Conservation (phyloP, 2,797 vertebrate species). For the Channallabes apus region DNA sequence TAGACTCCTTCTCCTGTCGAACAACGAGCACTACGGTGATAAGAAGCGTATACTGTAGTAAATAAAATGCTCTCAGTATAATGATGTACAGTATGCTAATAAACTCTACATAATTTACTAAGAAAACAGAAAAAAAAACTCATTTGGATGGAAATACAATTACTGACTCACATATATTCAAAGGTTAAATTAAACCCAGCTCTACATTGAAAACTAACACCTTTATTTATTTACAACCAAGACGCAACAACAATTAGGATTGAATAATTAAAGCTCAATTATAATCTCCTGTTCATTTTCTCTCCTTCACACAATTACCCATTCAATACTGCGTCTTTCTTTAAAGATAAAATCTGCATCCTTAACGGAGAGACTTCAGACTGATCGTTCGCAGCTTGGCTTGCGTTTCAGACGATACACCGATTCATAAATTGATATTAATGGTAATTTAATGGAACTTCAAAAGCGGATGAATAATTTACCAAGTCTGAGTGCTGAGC, state of each 20-base stretch:
- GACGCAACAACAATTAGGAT: neutral
- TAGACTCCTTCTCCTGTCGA: neutral
- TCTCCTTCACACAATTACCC: neutral
- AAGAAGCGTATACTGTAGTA: neutral
- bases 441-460: slow-evolving; percentile 40
- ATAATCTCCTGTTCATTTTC: neutral
- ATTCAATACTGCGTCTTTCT: neutral
- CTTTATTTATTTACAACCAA: neutral
- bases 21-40: neutral
- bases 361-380: neutral
- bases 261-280: too few species aligned
- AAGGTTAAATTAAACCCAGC: neutral
- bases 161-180: too few species aligned
- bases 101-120: neutral
- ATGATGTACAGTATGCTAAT: neutral
- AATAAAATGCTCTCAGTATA: neutral
- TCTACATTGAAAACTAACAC: neutral
- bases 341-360: neutral
- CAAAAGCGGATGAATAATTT: slow-evolving; percentile 27
- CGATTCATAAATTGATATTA: slow-evolving; percentile 26
- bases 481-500: slow-evolving; percentile 18
- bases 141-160: neutral
- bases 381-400: neutral
- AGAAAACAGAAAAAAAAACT: neutral
- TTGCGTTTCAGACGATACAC: neutral